Conservation (phyloP, 1,140 invertebrate genomes). For the Panulirus ornatus region DNA sequence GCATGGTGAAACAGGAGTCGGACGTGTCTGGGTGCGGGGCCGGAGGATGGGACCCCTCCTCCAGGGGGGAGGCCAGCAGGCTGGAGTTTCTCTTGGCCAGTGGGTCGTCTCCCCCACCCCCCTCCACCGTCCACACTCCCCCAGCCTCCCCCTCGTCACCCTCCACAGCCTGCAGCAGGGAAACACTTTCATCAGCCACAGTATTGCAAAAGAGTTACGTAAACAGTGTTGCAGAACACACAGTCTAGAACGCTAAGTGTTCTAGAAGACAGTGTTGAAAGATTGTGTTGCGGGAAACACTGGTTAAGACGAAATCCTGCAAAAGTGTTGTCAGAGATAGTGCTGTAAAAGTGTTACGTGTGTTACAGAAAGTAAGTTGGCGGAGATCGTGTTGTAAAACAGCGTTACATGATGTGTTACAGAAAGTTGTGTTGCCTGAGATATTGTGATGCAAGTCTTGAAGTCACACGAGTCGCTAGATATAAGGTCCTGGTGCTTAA, state of each 20-base stretch:
- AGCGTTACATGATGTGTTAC: not conserved
- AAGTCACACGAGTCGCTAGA: no score
- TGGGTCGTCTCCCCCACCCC: not conserved
- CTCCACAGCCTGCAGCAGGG: conserved; percentile 22
- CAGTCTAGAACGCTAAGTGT: no score
- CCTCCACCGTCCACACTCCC: conserved; percentile 59
- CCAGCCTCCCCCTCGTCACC: conserved; percentile 24
- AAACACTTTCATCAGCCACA: not conserved
- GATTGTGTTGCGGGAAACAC: no score
- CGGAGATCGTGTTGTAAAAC: not conserved
- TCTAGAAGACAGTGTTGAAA: no score
- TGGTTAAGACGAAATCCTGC: no score
- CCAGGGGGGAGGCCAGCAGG: not conserved
- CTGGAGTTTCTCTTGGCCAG: not conserved
- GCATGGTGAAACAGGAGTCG: conserved; percentile 28
- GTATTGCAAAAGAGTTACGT: no score
- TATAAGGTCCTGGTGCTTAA: no score
- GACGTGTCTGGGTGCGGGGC: conserved; percentile 34
- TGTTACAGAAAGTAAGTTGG: no score
- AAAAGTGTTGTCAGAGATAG: no score
- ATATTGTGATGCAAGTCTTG: no score
- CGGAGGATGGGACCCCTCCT: not conserved
- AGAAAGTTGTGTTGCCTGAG: not conserved
- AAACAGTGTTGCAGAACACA: no score
- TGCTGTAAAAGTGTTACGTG: no score